phyloP scores from a whole-genome alignment of 2,888 invertebrate species.

The Melanostoma mellinum region DNA sequence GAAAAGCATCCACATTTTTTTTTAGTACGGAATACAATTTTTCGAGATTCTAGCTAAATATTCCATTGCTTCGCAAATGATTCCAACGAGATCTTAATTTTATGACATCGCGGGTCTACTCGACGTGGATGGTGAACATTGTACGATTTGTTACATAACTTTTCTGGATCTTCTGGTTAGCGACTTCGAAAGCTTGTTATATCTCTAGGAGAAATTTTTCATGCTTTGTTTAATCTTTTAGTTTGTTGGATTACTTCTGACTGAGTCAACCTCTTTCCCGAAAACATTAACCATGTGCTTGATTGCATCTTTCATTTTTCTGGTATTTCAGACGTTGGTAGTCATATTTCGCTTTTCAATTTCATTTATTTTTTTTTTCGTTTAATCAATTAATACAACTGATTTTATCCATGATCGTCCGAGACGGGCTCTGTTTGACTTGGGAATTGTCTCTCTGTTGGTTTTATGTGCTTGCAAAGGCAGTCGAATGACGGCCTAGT shows the following conservation, averaged over 20 bases:
- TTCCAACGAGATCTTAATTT: conserved; percentile 88
- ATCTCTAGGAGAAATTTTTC: no score
- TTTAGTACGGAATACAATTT: conserved; percentile 75
- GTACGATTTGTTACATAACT: conserved; percentile 23
- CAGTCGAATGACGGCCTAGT: no score
- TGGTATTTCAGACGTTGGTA: no score
- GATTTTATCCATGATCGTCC: no score
- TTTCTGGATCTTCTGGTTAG: not conserved
- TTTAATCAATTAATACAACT: no score
- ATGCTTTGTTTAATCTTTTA: conserved; percentile 40
- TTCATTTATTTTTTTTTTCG: no score
- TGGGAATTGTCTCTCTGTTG: no score
- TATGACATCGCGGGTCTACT: conserved; percentile 87
- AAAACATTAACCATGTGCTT: conserved; percentile 28
- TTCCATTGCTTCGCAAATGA: conserved; percentile 76
- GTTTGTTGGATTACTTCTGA: conserved; percentile 56
- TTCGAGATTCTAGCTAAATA: conserved; percentile 74
- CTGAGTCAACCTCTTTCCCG: conserved; percentile 43
- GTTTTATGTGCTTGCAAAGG: no score
- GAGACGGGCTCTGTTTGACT: no score
- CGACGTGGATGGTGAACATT: conserved; percentile 77
- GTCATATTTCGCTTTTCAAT: no score
- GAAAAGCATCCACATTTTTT: not conserved
- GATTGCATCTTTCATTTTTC: conserved; percentile 73
- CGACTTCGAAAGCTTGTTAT: conserved; percentile 1